Base-by-base conservation (phyloP, 1,140 invertebrate genomes). In the Metopolophium dirhodum region DNA sequence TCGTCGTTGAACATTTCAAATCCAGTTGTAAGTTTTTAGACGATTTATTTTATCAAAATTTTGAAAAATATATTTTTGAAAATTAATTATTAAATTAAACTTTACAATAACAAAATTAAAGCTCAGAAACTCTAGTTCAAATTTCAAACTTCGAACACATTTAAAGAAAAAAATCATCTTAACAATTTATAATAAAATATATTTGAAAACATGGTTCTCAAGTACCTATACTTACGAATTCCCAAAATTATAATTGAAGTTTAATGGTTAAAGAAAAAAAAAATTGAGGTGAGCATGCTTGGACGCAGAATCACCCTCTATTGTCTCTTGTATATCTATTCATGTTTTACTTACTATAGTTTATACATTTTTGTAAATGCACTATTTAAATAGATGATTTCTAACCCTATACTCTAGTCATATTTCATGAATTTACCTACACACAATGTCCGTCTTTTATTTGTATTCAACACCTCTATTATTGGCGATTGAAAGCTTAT, bases 1-100 rank as follows among this genome's bases (percentile, higher is more conserved):
- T 45, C 91, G 8, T 93, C 91, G 35, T 54, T 93, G 49, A 93
- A 93, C 35, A 86, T 93, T 41, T 54, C 91, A 30, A 93, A 93
- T 57, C 91, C 91, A n/a, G 91, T 93, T 4, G 91, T 93, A 45
- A 93, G 91, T 86, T 7, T 7, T n/a, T 85, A 0, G 26, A 68
- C 11, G 30, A 1, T 68, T n/a, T n/a, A 18, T 18, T 77, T n/a
- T 35, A n/a, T 35, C 1, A 6, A 68, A n/a, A n/a, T 61, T 30
- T 54, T 30, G 6, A 68, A 61, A 68, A n/a, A 68, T 3, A 54
- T 68, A 77, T 77, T 14, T 77, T 77, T n/a, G 30, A 68, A 68
- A 68, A 68, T 51, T 14, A 22, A 7, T 54, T 22, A 18, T 77
- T 18, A 18, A 77, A 35, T 77, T 77, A 6, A 77, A 68, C 30